phyloP scores from a whole-genome alignment of 30 jellyfish, hydroid and myxozoan genomes.

The Aurelia aurita complex sp. Pacific region DNA sequence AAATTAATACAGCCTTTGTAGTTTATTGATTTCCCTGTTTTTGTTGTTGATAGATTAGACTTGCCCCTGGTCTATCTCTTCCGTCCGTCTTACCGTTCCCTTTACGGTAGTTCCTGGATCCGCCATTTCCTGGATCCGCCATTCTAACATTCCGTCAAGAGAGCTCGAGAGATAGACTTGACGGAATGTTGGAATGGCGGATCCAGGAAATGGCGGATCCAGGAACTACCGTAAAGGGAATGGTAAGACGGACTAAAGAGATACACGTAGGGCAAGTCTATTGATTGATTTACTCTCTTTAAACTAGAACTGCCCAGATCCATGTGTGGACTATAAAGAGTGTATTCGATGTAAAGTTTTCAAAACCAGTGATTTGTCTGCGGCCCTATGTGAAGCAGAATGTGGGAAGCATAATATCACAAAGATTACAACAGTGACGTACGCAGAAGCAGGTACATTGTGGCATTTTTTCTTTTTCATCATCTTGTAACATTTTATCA shows the following conservation, averaged over 20 bases:
- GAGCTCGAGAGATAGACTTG: no score
- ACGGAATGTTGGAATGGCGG: no score
- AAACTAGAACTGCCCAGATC: slow-evolving; percentile 92
- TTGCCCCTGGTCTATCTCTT: background rate
- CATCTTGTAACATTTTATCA: background rate
- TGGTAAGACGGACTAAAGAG: background rate
- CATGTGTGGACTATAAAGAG: slow-evolving; percentile 93
- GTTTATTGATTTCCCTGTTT: no score
- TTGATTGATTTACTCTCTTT: background rate
- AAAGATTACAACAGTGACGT: slow-evolving; percentile 53
- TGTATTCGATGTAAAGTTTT: slow-evolving; percentile 93
- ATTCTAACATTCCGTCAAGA: no score
- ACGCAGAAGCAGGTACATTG: slow-evolving; percentile 81
- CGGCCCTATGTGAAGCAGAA: slow-evolving; percentile 75
- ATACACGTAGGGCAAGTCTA: background rate
- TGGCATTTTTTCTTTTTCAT: no score
- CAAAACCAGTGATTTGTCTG: slow-evolving; percentile 81
- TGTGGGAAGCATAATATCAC: slow-evolving; percentile 72
- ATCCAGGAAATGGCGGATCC: no score
- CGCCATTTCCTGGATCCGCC: no score
- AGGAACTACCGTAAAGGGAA: background rate
- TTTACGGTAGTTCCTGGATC: no score
- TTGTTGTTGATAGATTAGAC: no score
- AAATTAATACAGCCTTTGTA: no score
- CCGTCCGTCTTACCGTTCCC: no score